Evolutionary conservation across 2,113 vertebrate genomes (phyloP).

Genomic region (Saccopteryx leptura): DNA sequence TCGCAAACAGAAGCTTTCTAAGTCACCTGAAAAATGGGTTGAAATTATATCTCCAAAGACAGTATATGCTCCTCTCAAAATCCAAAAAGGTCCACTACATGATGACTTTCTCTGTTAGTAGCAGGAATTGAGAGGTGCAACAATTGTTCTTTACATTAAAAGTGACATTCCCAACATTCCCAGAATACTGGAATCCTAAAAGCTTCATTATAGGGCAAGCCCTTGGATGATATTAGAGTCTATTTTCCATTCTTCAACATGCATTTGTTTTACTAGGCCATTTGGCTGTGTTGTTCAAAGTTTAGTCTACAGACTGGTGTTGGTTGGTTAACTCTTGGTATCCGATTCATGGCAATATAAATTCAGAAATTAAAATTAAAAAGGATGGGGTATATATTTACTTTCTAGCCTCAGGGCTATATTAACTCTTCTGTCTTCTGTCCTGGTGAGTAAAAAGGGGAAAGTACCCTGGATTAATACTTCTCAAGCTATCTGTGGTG

Average conservation of each 20-base stretch:
- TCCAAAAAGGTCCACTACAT: not conserved
- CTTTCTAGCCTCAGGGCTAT: not conserved
- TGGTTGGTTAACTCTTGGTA: conserved; percentile 19
- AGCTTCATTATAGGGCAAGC: not conserved
- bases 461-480: not conserved
- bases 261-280: not conserved
- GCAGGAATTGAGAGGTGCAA: not conserved
- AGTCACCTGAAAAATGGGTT: not conserved
- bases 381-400: not conserved
- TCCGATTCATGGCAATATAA: not conserved
- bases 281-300: not conserved
- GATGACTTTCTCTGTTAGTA: not conserved
- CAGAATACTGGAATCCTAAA: not conserved
- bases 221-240: not conserved
- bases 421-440: not conserved
- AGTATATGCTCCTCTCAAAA: not conserved
- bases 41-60: not conserved
- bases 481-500: not conserved
- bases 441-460: not conserved
- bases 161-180: not conserved
- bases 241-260: not conserved
- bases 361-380: conserved; percentile 4
- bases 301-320: not conserved
- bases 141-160: conserved; percentile 35
- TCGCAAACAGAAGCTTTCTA: conserved; percentile 24